phyloP scores from a whole-genome alignment of 1,140 invertebrate genomes.

The Goniozus legneri region DNA sequence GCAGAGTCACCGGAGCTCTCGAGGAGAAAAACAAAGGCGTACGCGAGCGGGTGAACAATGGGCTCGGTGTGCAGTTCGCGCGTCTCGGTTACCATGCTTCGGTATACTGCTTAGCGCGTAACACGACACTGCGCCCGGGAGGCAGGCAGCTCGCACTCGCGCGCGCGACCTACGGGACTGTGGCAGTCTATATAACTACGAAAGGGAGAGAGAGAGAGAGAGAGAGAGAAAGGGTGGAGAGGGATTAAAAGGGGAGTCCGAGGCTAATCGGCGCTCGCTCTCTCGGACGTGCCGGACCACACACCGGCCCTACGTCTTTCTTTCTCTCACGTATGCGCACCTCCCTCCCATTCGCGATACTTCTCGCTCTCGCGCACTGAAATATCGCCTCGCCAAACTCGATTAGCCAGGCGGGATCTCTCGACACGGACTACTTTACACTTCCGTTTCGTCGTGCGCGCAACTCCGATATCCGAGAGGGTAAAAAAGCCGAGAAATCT shows the following conservation, averaged over 20 bases:
- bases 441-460: neutral
- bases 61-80: constrained; percentile 35
- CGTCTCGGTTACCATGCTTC: constrained; percentile 35
- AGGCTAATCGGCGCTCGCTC: constrained; percentile 38
- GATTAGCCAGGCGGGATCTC: no score
- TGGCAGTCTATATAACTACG: no score
- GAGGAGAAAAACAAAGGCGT: no score
- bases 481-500: no score
- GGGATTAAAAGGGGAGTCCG: constrained; percentile 25
- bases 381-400: no score
- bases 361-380: no score
- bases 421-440: neutral
- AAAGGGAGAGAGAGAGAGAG: constrained; percentile 1
- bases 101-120: constrained; percentile 40
- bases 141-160: no score
- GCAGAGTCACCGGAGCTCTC: no score
- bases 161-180: neutral
- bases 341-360: constrained; percentile 7
- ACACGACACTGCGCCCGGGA: constrained; percentile 36
- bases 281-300: constrained; percentile 41
- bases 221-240: constrained; percentile 13
- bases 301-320: constrained; percentile 27
- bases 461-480: no score
- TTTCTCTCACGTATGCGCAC: constrained; percentile 15
- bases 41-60: no score